Evolutionary conservation across 1,140 invertebrate genomes (phyloP), one percentile per base, ranked within the genome.

Genomic region (Mesaphorura yosii): DNA sequence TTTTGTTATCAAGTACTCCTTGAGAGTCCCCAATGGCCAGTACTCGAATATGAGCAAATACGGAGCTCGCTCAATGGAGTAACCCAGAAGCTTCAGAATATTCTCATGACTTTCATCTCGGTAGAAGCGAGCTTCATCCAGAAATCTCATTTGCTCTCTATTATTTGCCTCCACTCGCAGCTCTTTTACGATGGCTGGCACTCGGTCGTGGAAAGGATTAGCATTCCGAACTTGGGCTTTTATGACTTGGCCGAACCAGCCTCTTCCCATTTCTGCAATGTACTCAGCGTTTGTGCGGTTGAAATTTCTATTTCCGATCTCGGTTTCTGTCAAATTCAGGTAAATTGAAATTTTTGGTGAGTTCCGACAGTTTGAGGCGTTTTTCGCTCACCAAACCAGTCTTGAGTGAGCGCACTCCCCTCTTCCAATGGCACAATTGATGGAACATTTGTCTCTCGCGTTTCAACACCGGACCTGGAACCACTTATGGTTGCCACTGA

Each of bases 191-290:
- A 83, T 75, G 0, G 80, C 75, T 65, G 57, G 31, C 34, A 56
- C 59, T 68, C 58, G 67, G 58, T 64, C 68, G 46, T 64, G 65
- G 50, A 66, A 67, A 46, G 69, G 58, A 23, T 66, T 47, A 40
- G 79, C 69, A 26, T 76, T 70, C 50, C 77, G 73, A 1, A 79
- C 80, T 63, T 80, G 77, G 0, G 41, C 31, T 42, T 45, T 53
- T 72, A 69, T 71, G 68, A 84, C 82, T 69, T 82, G 80, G 40
- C 87, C 88, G 73, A 89, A 91, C 85, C 86, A 89, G 23, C 86
- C 86, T 63, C 77, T 77, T 6, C 86, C 86, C 44, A 89, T 75
- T 70, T 88, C 85, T 61, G 79, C 76, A 1, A 88, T 73, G 67
- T 88, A 91, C 64, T 86, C 82, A 31, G 90, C 67, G 64, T 82